Percentiles rank a stretch among this genome's conserved stretches.
Evolutionary conservation across 2,888 invertebrate genomes (phyloP).

Genomic region (Serrognathus titanus): DNA sequence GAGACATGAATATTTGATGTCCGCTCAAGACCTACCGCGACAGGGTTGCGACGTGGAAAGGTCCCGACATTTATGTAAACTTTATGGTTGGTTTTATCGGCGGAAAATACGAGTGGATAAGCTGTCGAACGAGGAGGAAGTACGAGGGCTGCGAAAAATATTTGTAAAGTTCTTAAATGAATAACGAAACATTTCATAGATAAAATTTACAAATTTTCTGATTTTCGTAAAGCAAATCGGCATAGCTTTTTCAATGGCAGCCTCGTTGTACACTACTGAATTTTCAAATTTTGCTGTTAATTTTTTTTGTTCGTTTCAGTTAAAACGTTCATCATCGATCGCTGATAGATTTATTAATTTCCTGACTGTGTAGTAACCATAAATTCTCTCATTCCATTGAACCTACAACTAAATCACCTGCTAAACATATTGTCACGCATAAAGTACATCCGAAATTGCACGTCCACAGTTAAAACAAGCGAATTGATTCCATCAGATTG

Average conservation of each 20-base stretch:
- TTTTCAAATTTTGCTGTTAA: too few relatives aligned
- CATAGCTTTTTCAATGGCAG: too few relatives aligned
- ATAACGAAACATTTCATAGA: too few relatives aligned
- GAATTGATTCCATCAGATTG: slow-evolving; percentile 9
- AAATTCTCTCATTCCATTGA: slow-evolving; percentile 2
- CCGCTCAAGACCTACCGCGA: slow-evolving; percentile 23
- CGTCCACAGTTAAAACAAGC: slow-evolving; percentile 2
- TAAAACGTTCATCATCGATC: too few relatives aligned
- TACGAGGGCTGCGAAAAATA: too few relatives aligned
- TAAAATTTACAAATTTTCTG: too few relatives aligned
- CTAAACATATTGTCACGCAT: slow-evolving; percentile 8
- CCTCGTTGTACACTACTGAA: too few relatives aligned
- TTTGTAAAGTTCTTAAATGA: too few relatives aligned
- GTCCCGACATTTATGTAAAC: slow-evolving; percentile 25
- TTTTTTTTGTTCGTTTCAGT: too few relatives aligned
- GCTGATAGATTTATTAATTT: too few relatives aligned
- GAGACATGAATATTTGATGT: slow-evolving; percentile 28
- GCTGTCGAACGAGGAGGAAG: not conserved
- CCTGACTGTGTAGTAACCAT: not conserved
- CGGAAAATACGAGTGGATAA: slow-evolving; percentile 21
- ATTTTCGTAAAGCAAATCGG: too few relatives aligned
- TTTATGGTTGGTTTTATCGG: slow-evolving; percentile 26
- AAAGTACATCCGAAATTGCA: slow-evolving; percentile 10
- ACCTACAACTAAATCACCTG: slow-evolving; percentile 11
- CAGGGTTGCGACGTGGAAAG: slow-evolving; percentile 17